Base-by-base conservation (phyloP, 2,113 vertebrate species). In the Chloroceryle aenea region DNA sequence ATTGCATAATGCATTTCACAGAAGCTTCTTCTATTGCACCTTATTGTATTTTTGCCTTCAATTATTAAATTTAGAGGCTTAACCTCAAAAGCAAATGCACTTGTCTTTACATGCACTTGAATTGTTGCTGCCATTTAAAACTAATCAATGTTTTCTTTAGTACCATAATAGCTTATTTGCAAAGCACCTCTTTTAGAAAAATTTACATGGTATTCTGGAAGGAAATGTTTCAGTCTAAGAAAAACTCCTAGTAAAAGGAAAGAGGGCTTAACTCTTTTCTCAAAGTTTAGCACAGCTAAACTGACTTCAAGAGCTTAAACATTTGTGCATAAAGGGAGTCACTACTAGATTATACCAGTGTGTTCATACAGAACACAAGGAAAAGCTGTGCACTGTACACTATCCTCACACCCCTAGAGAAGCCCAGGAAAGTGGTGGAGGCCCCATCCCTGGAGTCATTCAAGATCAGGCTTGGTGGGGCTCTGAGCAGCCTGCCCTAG, bases 141-240 rank as follows among this genome's bases (percentile, higher is more conserved):
- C 92, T 93, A 96, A 97, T 97, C 97, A 97, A 97, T 97, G 95
- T 87, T 96, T 97, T 97, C 91, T 97, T 97, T 93, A 97, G 94
- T 93, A 80, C 91, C 89, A 95, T 96, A 96, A 97, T 96, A 97
- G 93, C 94, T 94, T 97, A 96, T 94, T 97, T 97, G 92, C 93
- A 97, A 97, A 97, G 90, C 73, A 90, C 78, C 76, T 93, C 90
- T 93, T 95, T 79, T 77, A 94, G 92, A 92, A 89, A 97, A 85
- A 97, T 94, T 94, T 96, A 90, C 79, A 74, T 0, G 0, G 48
- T 22, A 27, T 89, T 90, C 87, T 74, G 56, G 73, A 89, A 85
- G 19, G 17, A 93, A 97, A 87, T n/a, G 10, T 85, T 94, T 88
- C 68, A 94, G 58, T 69, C 56, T 86, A 72, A 81, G 83, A 79